Evolutionary conservation across 2,113 vertebrate genomes (phyloP).

Genomic region (Ictidomys tridecemlineatus): DNA sequence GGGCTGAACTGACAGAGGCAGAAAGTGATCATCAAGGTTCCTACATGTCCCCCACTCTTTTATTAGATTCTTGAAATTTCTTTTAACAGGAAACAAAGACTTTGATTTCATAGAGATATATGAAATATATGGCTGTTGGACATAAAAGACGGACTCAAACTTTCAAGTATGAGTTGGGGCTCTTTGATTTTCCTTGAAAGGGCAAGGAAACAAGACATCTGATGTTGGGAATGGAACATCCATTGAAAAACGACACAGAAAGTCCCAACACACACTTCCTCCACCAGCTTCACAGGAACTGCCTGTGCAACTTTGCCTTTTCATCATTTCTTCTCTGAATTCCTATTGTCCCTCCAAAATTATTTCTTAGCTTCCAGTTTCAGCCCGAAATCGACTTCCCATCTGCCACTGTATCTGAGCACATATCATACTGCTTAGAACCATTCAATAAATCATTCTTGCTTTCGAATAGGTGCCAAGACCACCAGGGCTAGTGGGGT

Average conservation of each 20-base stretch:
- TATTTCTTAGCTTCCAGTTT: conserved; percentile 17
- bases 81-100: conserved; percentile 47
- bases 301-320: not conserved
- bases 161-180: not conserved
- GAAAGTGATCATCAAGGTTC: not conserved
- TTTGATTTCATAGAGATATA: conserved; percentile 20
- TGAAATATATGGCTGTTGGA: not conserved
- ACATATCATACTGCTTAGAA: not conserved
- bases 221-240: not conserved
- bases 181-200: not conserved
- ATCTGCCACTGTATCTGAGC: not conserved
- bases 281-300: not conserved
- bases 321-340: not conserved
- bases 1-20: not conserved
- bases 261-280: not conserved
- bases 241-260: not conserved
- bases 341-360: not conserved
- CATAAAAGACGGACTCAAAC: not conserved
- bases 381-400: not conserved
- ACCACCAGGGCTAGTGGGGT: not conserved
- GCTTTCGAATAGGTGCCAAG: not conserved
- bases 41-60: not conserved
- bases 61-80: conserved; percentile 31
- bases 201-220: not conserved
- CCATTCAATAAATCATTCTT: not conserved